phyloP scores from a whole-genome alignment of 2,113 vertebrate species.

The Muscicapa adusta region DNA sequence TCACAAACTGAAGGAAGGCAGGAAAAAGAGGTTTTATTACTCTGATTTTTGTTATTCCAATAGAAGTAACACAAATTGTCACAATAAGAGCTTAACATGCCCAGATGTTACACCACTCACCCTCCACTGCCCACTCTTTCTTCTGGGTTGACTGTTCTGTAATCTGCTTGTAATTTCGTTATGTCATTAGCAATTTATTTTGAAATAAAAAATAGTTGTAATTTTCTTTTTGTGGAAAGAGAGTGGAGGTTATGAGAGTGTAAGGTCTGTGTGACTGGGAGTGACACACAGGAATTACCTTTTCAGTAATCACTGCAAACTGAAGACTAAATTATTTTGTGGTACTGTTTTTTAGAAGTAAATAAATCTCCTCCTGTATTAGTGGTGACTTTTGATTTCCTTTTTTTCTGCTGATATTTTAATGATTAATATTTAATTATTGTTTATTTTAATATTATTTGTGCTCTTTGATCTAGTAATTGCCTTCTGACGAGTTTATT shows the following conservation, averaged over 20 bases:
- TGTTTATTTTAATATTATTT: neutral
- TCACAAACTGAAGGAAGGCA: neutral
- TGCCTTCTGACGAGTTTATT: neutral
- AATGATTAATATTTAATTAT: neutral
- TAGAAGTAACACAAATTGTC: neutral
- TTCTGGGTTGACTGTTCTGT: neutral
- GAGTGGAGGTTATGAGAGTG: neutral
- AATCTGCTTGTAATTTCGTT: neutral
- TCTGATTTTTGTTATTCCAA: neutral
- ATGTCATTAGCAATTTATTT: conserved; percentile 3
- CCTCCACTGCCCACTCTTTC: neutral
- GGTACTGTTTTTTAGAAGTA: neutral
- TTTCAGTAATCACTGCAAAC: neutral
- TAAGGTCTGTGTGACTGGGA: neutral
- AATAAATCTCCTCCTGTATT: neutral
- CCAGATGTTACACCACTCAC: neutral
- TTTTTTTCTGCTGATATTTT: neutral
- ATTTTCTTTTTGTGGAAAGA: neutral
- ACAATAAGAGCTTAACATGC: neutral
- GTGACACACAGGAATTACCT: neutral
- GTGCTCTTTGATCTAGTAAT: neutral
- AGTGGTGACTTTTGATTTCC: neutral
- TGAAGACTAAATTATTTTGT: neutral
- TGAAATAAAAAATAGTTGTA: neutral
- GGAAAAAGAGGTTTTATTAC: neutral